Percentiles rank a stretch among this genome's conserved stretches.
Evolutionary conservation across 2,888 invertebrate species (phyloP).

Genomic region (Agonopterix arenella): DNA sequence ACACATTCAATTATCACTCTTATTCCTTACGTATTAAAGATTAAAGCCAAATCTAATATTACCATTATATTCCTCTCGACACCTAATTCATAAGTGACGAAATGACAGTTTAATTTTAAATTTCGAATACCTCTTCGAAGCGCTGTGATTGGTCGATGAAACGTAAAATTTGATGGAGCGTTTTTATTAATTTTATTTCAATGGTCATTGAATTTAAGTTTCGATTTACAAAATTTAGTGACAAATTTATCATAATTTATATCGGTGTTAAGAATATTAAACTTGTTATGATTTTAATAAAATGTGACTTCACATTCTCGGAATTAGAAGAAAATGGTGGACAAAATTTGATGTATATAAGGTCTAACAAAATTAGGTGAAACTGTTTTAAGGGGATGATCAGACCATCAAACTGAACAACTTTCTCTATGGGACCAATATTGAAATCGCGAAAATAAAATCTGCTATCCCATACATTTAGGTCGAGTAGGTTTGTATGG

Average conservation of each 20-base stretch:
- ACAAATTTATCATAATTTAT: constrained; percentile 20
- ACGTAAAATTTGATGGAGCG: constrained; percentile 23
- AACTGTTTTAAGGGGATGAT: too few species aligned
- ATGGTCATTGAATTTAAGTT: constrained; percentile 22
- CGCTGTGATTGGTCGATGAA: constrained; percentile 22
- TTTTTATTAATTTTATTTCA: constrained; percentile 25
- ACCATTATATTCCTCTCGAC: not conserved
- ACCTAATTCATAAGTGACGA: constrained; percentile 10
- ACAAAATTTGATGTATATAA: too few species aligned
- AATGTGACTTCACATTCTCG: too few species aligned
- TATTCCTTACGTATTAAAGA: not conserved
- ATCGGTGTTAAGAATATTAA: constrained; percentile 11
- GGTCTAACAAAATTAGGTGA: too few species aligned
- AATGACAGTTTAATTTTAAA: constrained; percentile 11
- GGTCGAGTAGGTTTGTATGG: too few species aligned
- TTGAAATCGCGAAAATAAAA: too few species aligned
- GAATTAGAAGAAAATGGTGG: too few species aligned
- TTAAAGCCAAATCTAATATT: not conserved
- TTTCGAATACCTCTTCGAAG: constrained; percentile 7
- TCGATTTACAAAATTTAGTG: constrained; percentile 22
- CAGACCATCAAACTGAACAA: too few species aligned
- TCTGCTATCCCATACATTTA: too few species aligned
- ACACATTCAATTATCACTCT: too few species aligned
- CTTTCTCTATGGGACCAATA: too few species aligned
- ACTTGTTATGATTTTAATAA: too few species aligned